Conservation (phyloP, 2,113 vertebrate species). For the Sorex fumeus region DNA sequence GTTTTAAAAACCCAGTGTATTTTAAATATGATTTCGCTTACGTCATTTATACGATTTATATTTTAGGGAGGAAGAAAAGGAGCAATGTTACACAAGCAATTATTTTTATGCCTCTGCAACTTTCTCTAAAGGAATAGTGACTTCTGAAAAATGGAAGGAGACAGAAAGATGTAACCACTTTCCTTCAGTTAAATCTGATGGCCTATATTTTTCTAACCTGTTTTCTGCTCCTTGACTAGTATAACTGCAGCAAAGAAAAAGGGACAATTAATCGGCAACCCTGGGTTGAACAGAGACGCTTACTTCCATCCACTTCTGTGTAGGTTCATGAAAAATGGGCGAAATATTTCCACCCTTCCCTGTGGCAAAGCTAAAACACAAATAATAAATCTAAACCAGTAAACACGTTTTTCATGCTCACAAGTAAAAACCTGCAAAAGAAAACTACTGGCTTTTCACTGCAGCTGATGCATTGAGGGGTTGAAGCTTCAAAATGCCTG, state of each 20-base stretch:
- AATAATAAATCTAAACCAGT: constrained; percentile 37
- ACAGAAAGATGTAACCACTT: constrained; percentile 21
- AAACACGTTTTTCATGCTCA: constrained; percentile 46
- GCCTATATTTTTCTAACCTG: constrained; percentile 71
- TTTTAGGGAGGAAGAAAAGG: background rate
- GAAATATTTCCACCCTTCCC: background rate
- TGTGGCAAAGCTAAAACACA: background rate
- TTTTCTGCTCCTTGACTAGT: constrained; percentile 35
- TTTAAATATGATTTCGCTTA: constrained; percentile 45
- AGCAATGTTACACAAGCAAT: constrained; percentile 23
- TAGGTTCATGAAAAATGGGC: background rate
- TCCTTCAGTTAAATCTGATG: constrained; percentile 41
- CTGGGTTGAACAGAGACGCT: constrained; percentile 1
- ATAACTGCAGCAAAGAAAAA: background rate
- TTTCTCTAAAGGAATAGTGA: background rate
- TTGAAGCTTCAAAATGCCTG: constrained; percentile 65
- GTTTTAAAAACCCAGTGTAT: background rate
- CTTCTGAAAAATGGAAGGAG: constrained; percentile 49
- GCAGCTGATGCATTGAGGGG: constrained; percentile 14
- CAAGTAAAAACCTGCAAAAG: constrained; percentile 31
- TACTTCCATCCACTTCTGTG: background rate
- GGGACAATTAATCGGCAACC: constrained; percentile 3
- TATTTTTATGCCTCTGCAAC: constrained; percentile 61
- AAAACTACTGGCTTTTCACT: constrained; percentile 30
- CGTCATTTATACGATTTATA: constrained; percentile 15